These are phyloP conservation scores for Myopa testacea DNA, from an alignment of 2,888 invertebrate species.

Conservation along the genomic window DNA sequence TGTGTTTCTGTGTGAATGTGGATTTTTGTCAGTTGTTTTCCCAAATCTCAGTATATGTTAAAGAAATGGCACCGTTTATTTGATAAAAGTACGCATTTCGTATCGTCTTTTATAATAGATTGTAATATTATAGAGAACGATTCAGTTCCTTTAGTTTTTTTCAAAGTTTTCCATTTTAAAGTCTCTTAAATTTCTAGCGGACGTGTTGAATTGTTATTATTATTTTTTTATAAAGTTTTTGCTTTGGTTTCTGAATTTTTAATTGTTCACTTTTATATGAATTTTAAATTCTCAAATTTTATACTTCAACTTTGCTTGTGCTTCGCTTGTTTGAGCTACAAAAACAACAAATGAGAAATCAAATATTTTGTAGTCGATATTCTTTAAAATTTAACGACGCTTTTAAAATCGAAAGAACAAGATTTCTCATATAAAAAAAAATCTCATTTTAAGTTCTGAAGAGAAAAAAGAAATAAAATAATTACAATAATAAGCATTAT, in stretches of 20 bases:
- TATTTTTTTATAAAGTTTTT: constrained; percentile 7
- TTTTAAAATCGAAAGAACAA: too few species aligned
- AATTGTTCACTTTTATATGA: constrained; percentile 24
- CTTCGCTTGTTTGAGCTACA: too few species aligned
- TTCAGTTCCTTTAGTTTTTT: constrained; percentile 26
- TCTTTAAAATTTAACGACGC: too few species aligned
- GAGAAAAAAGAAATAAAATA: too few species aligned
- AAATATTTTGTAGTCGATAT: too few species aligned
- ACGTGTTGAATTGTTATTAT: constrained; percentile 29
- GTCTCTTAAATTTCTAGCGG: constrained; percentile 36
- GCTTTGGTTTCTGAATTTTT: not conserved
- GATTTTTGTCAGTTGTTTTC: not conserved
- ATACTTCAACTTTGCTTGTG: not conserved
- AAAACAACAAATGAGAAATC: too few species aligned
- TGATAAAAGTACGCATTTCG: not conserved
- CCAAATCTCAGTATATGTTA: not conserved
- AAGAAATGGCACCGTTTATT: constrained; percentile 15
- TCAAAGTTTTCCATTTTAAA: constrained; percentile 21
- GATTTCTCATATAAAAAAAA: too few species aligned
- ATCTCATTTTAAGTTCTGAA: too few species aligned
- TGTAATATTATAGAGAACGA: constrained; percentile 17
- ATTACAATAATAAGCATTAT: too few species aligned
- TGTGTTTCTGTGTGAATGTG: not conserved
- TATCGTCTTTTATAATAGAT: not conserved
- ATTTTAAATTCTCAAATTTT: constrained; percentile 30